Conservation (phyloP, 2,797 vertebrate species). For the Arctocebus calabarensis region DNA sequence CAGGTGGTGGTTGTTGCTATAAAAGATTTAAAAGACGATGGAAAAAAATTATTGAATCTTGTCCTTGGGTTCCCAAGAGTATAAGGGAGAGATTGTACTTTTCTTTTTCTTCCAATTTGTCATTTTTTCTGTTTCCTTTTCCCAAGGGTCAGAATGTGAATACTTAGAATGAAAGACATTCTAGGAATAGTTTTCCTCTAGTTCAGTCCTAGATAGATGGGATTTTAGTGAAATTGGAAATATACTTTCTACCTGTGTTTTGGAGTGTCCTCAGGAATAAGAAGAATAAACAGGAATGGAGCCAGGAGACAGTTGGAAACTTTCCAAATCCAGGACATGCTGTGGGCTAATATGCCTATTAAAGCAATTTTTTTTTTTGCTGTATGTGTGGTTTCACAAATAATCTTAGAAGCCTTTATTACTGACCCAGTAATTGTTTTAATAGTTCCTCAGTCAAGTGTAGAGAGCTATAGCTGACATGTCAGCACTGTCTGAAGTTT, state of each 20-base stretch:
- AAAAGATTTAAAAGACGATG: neutral
- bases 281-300: constrained; percentile 18
- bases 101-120: neutral
- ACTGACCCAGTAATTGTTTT: constrained; percentile 76
- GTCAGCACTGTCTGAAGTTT: constrained; percentile 14
- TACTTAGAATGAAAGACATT: neutral
- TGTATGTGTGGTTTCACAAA: constrained; percentile 43
- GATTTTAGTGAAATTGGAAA: neutral
- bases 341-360: constrained; percentile 21
- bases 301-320: neutral
- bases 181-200: neutral
- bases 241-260: neutral
- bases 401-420: constrained; percentile 62
- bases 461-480: constrained; percentile 54
- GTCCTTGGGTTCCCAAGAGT: neutral
- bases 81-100: neutral
- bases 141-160: neutral
- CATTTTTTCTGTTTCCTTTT: neutral
- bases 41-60: neutral
- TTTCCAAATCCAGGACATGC: constrained; percentile 31
- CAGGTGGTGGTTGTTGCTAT: neutral
- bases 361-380: constrained; percentile 64
- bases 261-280: neutral
- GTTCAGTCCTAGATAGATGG: neutral
- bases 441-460: constrained; percentile 63